Base-by-base conservation (phyloP, 2,888 invertebrate genomes). In the Spilarctia lutea region DNA sequence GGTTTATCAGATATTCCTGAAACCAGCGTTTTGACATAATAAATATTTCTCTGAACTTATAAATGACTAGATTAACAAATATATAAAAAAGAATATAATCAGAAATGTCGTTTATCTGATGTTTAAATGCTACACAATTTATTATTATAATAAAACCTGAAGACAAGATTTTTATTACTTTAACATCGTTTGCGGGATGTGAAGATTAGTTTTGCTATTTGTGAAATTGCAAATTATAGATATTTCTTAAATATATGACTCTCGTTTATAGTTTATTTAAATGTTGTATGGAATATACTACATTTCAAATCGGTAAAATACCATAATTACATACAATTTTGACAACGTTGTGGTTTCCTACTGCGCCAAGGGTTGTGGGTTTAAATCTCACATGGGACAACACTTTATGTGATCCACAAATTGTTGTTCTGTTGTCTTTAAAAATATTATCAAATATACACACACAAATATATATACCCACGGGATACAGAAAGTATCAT, bases 51-150 rank as follows among this genome's bases (percentile, higher is more conserved):
- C 24, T 20, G 39, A 68, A 82, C 24, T 56, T 56, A 11, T n/a
- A 56, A 56, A 56, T 56, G 52, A 11, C 24, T 56, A n/a, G 10
- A 56, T 56, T n/a, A 56, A n/a, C n/a, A 56, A 56, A 56, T 24
- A 75, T 77, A 65, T 75, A 80, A 80, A 79, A 75, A 79, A 80
- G 71, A 79, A 75, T 70, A 77, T 75, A 60, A 56, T 67, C 70
- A 73, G 63, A 63, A 70, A 48, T 27, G 39, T 39, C 74, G 48
- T 75, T 73, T 72, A 74, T 74, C 48, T 67, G 39, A 27, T 66
- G 79, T 77, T 82, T 65, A 80, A 72, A 75, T 67, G 71, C 74
- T 65, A 42, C 76, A 76, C 75, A 78, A 75, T 78, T 63, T 76
- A 78, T 78, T 68, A 73, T 72, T 27, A 71, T 66, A 67, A 65